These are phyloP conservation scores for Drosophila demipolita DNA, from an alignment of 2,888 invertebrate genomes.

Conservation along the genomic window DNA sequence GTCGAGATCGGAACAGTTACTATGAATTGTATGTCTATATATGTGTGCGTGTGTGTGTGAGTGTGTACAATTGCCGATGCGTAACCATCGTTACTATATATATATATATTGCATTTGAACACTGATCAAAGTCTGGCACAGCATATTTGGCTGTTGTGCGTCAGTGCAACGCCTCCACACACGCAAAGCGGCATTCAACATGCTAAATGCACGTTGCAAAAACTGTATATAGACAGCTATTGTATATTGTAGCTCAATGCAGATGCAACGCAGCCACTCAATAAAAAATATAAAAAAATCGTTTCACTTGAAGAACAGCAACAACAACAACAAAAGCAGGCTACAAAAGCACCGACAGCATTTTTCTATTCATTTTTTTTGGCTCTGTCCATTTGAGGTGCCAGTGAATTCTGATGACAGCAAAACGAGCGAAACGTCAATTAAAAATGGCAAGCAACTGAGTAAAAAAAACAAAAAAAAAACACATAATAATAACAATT, in stretches of 20 bases:
- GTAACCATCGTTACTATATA: conserved; percentile 42
- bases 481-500: conserved; percentile 1
- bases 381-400: conserved; percentile 56
- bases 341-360: background rate
- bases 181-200: conserved; percentile 29
- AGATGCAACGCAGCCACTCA: conserved; percentile 39
- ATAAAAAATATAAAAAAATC: conserved; percentile 33
- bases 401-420: conserved; percentile 65
- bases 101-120: conserved; percentile 41
- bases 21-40: background rate
- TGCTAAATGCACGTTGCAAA: conserved; percentile 36
- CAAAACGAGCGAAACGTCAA: conserved; percentile 72
- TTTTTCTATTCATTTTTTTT: conserved; percentile 6
- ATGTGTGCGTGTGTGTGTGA: background rate
- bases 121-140: conserved; percentile 55
- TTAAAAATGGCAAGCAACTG: conserved; percentile 52
- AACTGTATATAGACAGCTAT: conserved; percentile 23
- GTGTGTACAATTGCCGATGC: conserved; percentile 28
- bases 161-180: conserved; percentile 35
- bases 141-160: conserved; percentile 60
- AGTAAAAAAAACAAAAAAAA: conserved; percentile 31
- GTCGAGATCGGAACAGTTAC: conserved; percentile 1
- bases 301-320: background rate
- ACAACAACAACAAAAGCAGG: conserved; percentile 19
- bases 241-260: conserved; percentile 13